These are phyloP conservation scores for Sander vitreus DNA, from an alignment of 2,113 vertebrate species.

Conservation along the genomic window DNA sequence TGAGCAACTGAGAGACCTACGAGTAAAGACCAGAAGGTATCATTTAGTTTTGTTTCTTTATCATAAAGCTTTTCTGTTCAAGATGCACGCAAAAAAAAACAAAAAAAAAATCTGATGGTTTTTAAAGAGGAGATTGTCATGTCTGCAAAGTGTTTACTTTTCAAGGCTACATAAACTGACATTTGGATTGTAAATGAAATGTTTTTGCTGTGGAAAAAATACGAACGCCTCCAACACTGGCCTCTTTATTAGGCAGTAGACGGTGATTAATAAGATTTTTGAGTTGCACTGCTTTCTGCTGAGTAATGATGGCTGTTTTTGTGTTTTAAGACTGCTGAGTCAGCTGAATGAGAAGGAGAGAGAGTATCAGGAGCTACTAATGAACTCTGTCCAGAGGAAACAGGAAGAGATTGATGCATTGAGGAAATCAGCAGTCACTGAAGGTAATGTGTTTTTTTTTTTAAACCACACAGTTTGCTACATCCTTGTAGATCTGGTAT, in stretches of 20 bases:
- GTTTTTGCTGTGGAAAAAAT: neutral
- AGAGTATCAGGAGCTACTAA: conserved; percentile 87
- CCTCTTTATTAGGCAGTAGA: neutral
- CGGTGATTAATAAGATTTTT: neutral
- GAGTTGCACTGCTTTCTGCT: conserved; percentile 36
- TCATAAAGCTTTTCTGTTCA: neutral
- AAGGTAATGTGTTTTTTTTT: conserved; percentile 56
- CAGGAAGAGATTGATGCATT: conserved; percentile 70
- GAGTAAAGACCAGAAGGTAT: conserved; percentile 86
- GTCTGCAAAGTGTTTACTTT: neutral
- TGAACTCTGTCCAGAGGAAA: conserved; percentile 63
- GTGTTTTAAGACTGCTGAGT: conserved; percentile 84
- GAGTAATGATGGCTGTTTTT: conserved; percentile 28
- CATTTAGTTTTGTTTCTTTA: neutral
- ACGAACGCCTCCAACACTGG: neutral
- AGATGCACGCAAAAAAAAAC: neutral
- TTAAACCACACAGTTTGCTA: neutral
- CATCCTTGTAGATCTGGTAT: neutral
- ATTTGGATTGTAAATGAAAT: neutral
- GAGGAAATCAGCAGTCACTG: conserved; percentile 19
- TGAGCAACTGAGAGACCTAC: conserved; percentile 81
- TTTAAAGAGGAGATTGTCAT: neutral
- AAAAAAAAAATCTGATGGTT: too few relatives aligned
- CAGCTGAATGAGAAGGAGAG: conserved; percentile 87
- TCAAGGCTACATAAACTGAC: neutral